Percentiles rank a stretch among this genome's conserved stretches.
phyloP scores from a whole-genome alignment of 2,888 invertebrate species.

The Cheilosia vernalis region DNA sequence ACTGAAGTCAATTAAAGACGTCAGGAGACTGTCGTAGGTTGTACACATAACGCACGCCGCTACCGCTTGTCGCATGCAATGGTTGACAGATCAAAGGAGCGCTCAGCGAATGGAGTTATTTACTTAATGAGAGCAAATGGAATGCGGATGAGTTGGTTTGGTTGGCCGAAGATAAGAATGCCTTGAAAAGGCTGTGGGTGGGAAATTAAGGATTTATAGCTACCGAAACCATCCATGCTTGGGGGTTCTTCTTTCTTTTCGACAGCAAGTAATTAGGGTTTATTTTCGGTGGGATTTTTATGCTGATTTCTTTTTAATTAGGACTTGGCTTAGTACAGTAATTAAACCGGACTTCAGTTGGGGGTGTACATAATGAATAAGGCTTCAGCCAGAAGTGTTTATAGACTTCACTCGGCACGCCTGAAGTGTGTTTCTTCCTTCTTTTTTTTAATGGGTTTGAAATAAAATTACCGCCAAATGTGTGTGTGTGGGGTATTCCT shows the following conservation, averaged over 20 bases:
- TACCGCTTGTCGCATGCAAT: constrained; percentile 46
- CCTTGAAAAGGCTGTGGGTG: constrained; percentile 26
- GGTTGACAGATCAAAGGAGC: constrained; percentile 73
- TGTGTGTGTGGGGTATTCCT: too few species aligned
- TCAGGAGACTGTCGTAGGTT: background rate
- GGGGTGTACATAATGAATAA: too few species aligned
- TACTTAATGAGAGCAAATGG: constrained; percentile 68
- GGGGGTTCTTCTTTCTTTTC: constrained; percentile 3
- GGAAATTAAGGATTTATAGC: constrained; percentile 58
- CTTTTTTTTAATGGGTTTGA: too few species aligned
- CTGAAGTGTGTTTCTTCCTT: too few species aligned
- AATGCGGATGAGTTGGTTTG: constrained; percentile 35
- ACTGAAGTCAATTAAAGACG: constrained; percentile 72
- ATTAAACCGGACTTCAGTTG: constrained; percentile 13
- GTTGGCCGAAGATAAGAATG: constrained; percentile 26
- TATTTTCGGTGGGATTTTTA: constrained; percentile 33
- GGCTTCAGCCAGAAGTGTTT: too few species aligned
- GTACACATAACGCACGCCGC: background rate
- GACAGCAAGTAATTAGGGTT: constrained; percentile 41
- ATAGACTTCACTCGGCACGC: too few species aligned
- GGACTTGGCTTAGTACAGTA: constrained; percentile 32
- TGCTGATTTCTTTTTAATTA: constrained; percentile 65
- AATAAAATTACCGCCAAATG: too few species aligned
- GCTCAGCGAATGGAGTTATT: constrained; percentile 58
- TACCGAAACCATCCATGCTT: background rate